Conservation (phyloP, 1,140 invertebrate species). For the Habropoda laboriosa region DNA sequence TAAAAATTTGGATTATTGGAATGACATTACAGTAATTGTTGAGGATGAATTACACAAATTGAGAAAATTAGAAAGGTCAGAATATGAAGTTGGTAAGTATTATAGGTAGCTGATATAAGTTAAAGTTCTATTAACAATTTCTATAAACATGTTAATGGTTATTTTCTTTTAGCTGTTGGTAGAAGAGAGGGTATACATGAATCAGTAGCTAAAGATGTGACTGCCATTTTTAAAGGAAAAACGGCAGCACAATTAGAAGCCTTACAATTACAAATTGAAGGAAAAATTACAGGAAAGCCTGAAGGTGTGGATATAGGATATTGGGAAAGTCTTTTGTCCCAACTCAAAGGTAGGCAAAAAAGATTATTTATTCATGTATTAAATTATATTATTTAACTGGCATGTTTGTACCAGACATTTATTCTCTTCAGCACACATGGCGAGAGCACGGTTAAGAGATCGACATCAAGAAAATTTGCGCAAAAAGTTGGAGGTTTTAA, state of each 20-base stretch:
- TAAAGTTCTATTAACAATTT: not conserved
- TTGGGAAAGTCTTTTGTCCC: conserved; percentile 97
- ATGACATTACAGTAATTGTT: conserved; percentile 97
- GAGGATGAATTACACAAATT: conserved; percentile 96
- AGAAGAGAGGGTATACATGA: conserved; percentile 96
- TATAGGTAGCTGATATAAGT: not conserved
- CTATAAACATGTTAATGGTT: not conserved
- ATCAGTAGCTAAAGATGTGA: conserved; percentile 95
- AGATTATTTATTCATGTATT: conserved; percentile 26
- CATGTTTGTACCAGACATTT: conserved; percentile 14
- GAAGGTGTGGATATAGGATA: conserved; percentile 98
- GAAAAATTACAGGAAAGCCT: conserved; percentile 91
- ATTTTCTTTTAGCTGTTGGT: conserved; percentile 82
- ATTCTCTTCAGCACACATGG: conserved; percentile 91
- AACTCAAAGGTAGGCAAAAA: conserved; percentile 88
- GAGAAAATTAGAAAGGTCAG: conserved; percentile 87
- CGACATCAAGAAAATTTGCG: conserved; percentile 95
- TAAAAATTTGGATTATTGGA: conserved; percentile 97
- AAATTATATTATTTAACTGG: conserved; percentile 17
- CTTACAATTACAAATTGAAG: conserved; percentile 93
- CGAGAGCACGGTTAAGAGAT: conserved; percentile 94
- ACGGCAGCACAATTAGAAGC: conserved; percentile 92
- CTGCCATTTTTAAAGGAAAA: conserved; percentile 96
- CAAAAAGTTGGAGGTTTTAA: conserved; percentile 94
- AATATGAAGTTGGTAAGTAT: conserved; percentile 83